These are phyloP conservation scores for Aleiodes sp. DNA, from an alignment of 1,140 invertebrate genomes.

Conservation along the genomic window DNA sequence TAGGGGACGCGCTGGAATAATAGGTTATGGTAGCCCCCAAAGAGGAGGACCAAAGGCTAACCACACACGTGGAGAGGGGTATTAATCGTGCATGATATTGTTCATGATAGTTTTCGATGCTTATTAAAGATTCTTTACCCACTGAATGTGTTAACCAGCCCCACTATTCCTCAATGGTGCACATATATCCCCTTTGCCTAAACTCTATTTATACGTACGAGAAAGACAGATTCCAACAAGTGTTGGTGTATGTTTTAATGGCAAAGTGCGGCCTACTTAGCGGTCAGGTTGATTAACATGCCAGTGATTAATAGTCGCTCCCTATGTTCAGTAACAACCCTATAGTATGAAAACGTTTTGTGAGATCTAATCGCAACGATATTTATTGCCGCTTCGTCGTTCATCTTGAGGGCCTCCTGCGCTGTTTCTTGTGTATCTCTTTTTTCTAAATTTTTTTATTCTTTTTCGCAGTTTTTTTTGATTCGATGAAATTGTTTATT, in stretches of 20 bases:
- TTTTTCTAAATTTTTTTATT: neutral
- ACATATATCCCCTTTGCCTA: no score
- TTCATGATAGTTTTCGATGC: constrained; percentile 15
- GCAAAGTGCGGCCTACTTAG: constrained; percentile 58
- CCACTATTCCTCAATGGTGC: no score
- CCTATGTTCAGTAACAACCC: constrained; percentile 50
- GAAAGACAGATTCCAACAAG: no score
- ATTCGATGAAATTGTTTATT: neutral
- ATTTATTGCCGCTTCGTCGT: constrained; percentile 57
- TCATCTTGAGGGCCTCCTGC: constrained; percentile 37
- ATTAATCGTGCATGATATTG: neutral
- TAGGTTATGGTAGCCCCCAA: constrained; percentile 37
- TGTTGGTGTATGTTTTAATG: constrained; percentile 48
- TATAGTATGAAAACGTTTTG: constrained; percentile 42
- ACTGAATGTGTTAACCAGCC: no score
- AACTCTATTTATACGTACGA: no score
- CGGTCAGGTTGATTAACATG: constrained; percentile 58
- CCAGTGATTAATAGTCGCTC: constrained; percentile 59
- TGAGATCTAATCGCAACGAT: constrained; percentile 60
- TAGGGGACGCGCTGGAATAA: constrained; percentile 46
- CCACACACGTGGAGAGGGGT: constrained; percentile 39
- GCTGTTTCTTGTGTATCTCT: constrained; percentile 30
- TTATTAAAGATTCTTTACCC: neutral
- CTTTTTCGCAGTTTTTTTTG: constrained; percentile 23
- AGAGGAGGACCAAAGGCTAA: constrained; percentile 37